Evolutionary conservation across 2,888 invertebrate genomes (phyloP).

Genomic region (Epicampocera succincta): DNA sequence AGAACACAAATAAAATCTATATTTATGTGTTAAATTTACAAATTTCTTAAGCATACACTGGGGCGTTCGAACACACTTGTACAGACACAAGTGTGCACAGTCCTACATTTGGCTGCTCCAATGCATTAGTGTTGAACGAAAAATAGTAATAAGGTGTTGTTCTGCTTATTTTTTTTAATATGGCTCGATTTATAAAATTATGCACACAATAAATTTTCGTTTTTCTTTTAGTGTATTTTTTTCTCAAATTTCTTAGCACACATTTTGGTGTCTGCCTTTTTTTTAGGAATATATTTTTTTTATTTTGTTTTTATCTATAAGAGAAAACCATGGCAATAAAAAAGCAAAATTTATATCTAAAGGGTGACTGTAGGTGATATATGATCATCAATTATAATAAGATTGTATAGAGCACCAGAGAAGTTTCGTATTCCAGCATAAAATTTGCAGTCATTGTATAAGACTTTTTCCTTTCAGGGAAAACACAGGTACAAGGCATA

Average conservation of each 20-base stretch:
- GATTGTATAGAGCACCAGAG: not conserved
- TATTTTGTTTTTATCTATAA: too few relatives aligned
- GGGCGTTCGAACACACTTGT: too few relatives aligned
- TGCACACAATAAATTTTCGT: conserved; percentile 71
- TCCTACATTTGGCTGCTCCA: not conserved
- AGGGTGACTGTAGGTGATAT: conserved; percentile 31
- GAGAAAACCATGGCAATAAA: not conserved
- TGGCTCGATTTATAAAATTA: conserved; percentile 71
- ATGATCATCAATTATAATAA: conserved; percentile 38
- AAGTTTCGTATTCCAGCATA: too few relatives aligned
- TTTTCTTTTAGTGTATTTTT: conserved; percentile 12
- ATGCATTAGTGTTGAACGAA: not conserved
- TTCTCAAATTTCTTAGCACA: not conserved
- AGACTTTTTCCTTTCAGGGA: too few relatives aligned
- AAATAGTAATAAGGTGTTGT: conserved; percentile 48
- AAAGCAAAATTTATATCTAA: conserved; percentile 2
- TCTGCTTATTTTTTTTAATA: conserved; percentile 64
- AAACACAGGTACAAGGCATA: too few relatives aligned
- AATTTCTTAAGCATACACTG: not conserved
- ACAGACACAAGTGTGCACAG: too few relatives aligned
- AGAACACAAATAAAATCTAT: not conserved
- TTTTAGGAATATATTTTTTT: not conserved
- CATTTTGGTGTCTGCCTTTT: not conserved
- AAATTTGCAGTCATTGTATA: too few relatives aligned
- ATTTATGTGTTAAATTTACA: conserved; percentile 31